A percentile compares a stretch with the other conserved stretches of the same genome.
These are phyloP conservation scores for Fragum whitleyi DNA, from an alignment of 2,888 invertebrate species.

Conservation along the genomic window DNA sequence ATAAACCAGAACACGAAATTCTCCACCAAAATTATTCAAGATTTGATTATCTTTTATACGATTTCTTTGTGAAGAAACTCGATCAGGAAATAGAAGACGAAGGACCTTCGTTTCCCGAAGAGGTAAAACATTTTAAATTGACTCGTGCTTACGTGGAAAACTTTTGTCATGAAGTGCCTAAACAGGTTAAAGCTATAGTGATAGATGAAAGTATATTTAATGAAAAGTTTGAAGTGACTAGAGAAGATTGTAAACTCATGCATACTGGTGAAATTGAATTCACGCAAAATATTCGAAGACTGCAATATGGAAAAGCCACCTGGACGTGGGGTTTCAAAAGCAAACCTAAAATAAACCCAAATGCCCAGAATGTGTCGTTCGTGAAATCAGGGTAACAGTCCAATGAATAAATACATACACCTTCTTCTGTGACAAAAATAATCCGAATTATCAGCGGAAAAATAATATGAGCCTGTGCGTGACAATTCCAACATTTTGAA, in stretches of 20 bases:
- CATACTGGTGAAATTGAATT: conserved; percentile 55
- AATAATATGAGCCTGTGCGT: too few species aligned
- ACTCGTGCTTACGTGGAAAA: conserved; percentile 45
- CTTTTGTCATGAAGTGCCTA: conserved; percentile 48
- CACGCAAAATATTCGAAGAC: conserved; percentile 51
- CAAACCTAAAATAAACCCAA: background rate
- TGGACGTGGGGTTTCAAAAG: conserved; percentile 34
- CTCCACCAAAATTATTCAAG: conserved; percentile 37
- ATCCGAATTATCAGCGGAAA: too few species aligned
- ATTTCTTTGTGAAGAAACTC: conserved; percentile 54
- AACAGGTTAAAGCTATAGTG: conserved; percentile 27
- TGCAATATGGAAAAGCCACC: conserved; percentile 54
- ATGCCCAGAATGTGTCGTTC: background rate
- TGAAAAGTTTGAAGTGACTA: conserved; percentile 42
- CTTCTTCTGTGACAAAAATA: background rate
- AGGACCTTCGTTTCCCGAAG: conserved; percentile 42
- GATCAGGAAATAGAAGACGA: conserved; percentile 44
- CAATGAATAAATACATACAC: background rate
- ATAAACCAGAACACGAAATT: conserved; percentile 27
- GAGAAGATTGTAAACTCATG: conserved; percentile 50
- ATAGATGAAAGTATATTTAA: conserved; percentile 48
- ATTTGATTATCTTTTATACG: conserved; percentile 59
- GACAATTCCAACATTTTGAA: too few species aligned
- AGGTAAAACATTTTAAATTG: conserved; percentile 48
- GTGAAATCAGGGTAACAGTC: background rate